Percentiles rank a stretch among this genome's conserved stretches.
These are phyloP conservation scores for Micrastur ruficollis DNA, from an alignment of 2,797 vertebrate species.

Conservation along the genomic window DNA sequence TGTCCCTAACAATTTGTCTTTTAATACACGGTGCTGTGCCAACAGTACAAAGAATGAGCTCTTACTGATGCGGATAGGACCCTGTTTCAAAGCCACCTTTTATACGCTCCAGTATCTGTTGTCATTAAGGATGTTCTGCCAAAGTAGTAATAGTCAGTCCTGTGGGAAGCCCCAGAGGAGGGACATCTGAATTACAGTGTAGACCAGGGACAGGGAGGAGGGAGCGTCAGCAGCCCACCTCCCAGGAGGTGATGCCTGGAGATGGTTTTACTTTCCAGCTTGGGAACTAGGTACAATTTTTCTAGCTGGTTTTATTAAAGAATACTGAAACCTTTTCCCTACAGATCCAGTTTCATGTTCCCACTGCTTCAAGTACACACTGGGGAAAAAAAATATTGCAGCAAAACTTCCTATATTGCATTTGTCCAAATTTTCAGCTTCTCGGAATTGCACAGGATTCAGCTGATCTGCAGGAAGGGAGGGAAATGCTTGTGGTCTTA, in stretches of 20 bases:
- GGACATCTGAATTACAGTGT: neutral
- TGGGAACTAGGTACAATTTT: neutral
- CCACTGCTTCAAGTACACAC: neutral
- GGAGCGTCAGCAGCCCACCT: neutral
- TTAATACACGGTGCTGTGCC: neutral
- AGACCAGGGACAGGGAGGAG: neutral
- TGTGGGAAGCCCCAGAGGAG: neutral
- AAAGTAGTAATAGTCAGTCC: neutral
- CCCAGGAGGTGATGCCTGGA: neutral
- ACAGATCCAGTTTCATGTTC: neutral
- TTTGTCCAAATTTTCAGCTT: neutral
- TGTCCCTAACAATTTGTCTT: neutral
- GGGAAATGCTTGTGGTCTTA: neutral
- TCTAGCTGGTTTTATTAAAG: neutral
- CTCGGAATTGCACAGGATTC: neutral
- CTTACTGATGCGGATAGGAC: neutral
- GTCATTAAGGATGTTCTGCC: neutral
- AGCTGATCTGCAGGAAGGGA: neutral
- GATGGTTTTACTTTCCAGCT: neutral
- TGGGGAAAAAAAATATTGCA: neutral
- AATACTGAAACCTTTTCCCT: neutral
- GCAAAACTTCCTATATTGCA: neutral
- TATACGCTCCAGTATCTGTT: neutral
- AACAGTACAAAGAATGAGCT: neutral
- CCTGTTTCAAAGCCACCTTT: neutral